phyloP scores from a whole-genome alignment of 2,888 invertebrate species.

The Acanthosoma haemorrhoidale region DNA sequence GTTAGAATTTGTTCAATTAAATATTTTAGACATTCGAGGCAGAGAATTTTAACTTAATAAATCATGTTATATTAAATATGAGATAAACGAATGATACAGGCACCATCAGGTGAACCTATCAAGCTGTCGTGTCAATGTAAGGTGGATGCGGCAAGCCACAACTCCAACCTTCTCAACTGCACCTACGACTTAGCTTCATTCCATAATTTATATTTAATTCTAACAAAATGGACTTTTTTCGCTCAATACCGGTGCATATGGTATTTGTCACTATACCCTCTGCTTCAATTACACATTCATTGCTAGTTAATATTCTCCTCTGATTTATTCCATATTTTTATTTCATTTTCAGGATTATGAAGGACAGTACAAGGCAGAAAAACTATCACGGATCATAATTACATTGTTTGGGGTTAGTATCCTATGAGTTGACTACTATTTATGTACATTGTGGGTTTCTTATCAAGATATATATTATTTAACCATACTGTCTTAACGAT shows the following conservation, averaged over 20 bases:
- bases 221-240: conserved; percentile 46
- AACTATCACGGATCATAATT: conserved; percentile 81
- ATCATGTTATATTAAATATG: no score
- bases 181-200: no score
- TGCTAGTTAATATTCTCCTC: not conserved
- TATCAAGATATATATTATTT: no score
- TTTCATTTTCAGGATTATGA: conserved; percentile 67
- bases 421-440: not conserved
- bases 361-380: conserved; percentile 85
- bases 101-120: no score
- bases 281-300: not conserved
- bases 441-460: no score
- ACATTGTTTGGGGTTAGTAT: conserved; percentile 72
- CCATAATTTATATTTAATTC: no score
- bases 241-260: conserved; percentile 48
- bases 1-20: not conserved
- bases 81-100: no score
- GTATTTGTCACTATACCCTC: conserved; percentile 41
- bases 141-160: no score
- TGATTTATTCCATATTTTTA: conserved; percentile 25
- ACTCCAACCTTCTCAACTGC: no score
- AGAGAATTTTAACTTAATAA: no score
- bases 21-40: not conserved
- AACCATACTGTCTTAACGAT: not conserved
- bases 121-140: no score